Evolutionary conservation across 2,797 vertebrate species (phyloP).

Genomic region (Amblyraja radiata): DNA sequence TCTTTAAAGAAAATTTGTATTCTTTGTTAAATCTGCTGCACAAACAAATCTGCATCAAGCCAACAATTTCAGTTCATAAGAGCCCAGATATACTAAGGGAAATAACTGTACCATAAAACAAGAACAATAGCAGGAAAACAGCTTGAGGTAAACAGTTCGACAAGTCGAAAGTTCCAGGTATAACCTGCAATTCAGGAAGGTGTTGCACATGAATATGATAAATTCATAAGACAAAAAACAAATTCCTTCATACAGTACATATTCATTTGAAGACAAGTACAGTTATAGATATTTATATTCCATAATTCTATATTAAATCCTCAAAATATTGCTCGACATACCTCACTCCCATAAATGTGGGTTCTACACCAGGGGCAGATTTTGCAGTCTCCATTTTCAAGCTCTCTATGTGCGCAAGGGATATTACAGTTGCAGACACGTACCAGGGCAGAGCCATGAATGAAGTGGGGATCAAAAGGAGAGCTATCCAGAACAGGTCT

Average conservation of each 20-base stretch:
- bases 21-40: background rate
- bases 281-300: background rate
- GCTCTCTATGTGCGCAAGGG: conserved; percentile 67
- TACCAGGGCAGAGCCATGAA: conserved; percentile 64
- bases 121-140: background rate
- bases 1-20: background rate
- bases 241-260: background rate
- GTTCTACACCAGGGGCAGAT: conserved; percentile 55
- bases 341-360: conserved; percentile 64
- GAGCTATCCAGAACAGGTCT: conserved; percentile 63
- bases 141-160: background rate
- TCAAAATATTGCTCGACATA: conserved; percentile 40
- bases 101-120: background rate
- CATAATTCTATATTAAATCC: conserved; percentile 2
- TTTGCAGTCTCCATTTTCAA: conserved; percentile 58
- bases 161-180: background rate
- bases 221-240: background rate
- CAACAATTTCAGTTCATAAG: background rate
- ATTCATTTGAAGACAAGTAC: background rate
- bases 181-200: background rate
- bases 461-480: conserved; percentile 59
- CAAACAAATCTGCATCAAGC: background rate
- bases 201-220: background rate
- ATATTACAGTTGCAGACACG: conserved; percentile 64
- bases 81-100: background rate